Evolutionary conservation across 2,888 invertebrate species (phyloP).

Genomic region (Platycheirus rosarum): DNA sequence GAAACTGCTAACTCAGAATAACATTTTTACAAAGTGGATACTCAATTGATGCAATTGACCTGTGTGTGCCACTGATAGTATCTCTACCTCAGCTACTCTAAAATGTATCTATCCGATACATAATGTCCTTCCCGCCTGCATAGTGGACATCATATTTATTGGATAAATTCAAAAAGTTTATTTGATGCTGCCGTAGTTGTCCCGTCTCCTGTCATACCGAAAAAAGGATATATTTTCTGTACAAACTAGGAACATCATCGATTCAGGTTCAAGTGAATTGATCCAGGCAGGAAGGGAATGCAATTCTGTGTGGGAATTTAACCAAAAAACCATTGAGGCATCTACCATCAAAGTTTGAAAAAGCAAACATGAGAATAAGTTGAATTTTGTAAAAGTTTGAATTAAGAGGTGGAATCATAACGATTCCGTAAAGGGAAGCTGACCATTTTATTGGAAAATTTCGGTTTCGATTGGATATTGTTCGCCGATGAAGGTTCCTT

Average conservation of each 20-base stretch:
- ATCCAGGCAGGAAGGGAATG: slow-evolving; percentile 26
- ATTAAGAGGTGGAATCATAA: not conserved
- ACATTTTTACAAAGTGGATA: slow-evolving; percentile 39
- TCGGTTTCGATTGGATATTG: not conserved
- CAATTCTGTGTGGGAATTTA: slow-evolving; percentile 31
- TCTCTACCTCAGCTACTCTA: slow-evolving; percentile 4
- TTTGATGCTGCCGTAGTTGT: slow-evolving; percentile 31
- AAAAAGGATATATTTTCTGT: not conserved
- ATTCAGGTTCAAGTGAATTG: slow-evolving; percentile 49
- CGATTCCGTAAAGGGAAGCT: not conserved
- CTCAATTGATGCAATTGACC: slow-evolving; percentile 63
- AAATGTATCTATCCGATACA: slow-evolving; percentile 14
- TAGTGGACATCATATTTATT: slow-evolving; percentile 52
- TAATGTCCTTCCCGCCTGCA: slow-evolving; percentile 30
- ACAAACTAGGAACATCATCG: slow-evolving; percentile 38
- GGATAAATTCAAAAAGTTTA: slow-evolving; percentile 37
- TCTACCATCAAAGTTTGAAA: slow-evolving; percentile 28
- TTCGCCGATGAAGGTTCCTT: not conserved
- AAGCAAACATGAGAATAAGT: slow-evolving; percentile 11
- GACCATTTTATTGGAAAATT: not conserved
- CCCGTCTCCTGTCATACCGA: too few species aligned
- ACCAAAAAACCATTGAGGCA: slow-evolving; percentile 30
- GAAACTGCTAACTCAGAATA: slow-evolving; percentile 27
- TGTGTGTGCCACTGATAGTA: slow-evolving; percentile 8
- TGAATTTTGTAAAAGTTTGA: slow-evolving; percentile 15